A percentile compares a stretch with the other conserved stretches of the same genome.
Conservation (phyloP, 2,888 invertebrate genomes). For the Amphipoea lucens region DNA sequence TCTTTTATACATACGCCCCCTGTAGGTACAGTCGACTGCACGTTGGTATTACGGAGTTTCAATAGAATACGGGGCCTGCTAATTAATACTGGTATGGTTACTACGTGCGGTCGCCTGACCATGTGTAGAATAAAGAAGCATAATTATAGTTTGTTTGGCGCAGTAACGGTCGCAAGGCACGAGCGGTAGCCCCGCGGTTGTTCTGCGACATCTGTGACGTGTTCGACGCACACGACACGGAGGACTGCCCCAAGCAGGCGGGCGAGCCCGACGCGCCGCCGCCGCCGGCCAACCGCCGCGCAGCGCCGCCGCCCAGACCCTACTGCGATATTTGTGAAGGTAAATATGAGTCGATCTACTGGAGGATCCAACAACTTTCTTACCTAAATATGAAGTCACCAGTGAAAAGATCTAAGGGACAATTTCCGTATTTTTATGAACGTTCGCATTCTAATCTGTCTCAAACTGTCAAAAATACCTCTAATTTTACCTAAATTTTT, state of each 20-base stretch:
- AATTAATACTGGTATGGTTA: neutral
- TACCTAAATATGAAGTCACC: neutral
- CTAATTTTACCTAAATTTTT: too few species aligned
- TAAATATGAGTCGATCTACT: slow-evolving; percentile 75
- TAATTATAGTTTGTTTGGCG: neutral
- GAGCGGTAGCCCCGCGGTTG: slow-evolving; percentile 93
- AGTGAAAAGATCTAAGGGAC: neutral
- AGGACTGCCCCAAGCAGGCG: slow-evolving; percentile 97
- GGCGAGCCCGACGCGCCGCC: slow-evolving; percentile 88
- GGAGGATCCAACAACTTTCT: neutral
- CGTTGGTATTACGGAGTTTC: neutral
- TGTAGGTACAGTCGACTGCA: neutral
- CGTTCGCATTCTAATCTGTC: too few species aligned
- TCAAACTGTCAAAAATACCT: too few species aligned
- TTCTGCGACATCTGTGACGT: slow-evolving; percentile 99
- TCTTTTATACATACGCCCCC: too few species aligned
- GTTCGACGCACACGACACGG: slow-evolving; percentile 99
- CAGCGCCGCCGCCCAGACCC: slow-evolving; percentile 90
- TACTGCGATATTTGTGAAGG: slow-evolving; percentile 98
- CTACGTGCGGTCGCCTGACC: neutral
- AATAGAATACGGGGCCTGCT: neutral
- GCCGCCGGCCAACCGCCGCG: slow-evolving; percentile 69
- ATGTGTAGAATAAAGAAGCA: neutral
- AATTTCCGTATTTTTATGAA: too few species aligned
- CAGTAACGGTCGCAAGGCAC: slow-evolving; percentile 89